These are phyloP conservation scores for Halcyon chelicuti DNA, from an alignment of 2,797 vertebrate genomes.

Conservation along the genomic window DNA sequence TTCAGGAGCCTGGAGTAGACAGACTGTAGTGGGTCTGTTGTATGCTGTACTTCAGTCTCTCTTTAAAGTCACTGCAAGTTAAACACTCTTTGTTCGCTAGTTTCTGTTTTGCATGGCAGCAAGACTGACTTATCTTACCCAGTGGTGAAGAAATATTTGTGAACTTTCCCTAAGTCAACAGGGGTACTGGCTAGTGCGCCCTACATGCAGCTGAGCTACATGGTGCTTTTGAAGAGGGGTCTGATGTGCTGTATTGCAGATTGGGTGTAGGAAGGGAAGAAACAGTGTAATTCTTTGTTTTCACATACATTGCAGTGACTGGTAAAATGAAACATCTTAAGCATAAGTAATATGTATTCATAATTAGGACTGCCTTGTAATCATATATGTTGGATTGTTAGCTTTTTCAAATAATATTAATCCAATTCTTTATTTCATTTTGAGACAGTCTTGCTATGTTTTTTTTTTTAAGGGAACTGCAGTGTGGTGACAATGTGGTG, in stretches of 20 bases:
- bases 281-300: not conserved
- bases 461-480: not conserved
- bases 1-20: not conserved
- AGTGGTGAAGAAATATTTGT: conserved; percentile 57
- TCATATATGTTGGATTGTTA: not conserved
- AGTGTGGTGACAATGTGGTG: not conserved
- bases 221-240: not conserved
- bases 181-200: not conserved
- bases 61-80: not conserved
- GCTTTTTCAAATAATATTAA: not conserved
- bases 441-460: not conserved
- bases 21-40: not conserved
- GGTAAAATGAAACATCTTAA: not conserved
- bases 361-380: not conserved
- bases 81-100: conserved; percentile 46
- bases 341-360: not conserved
- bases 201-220: not conserved
- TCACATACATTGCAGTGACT: not conserved
- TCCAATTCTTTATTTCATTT: not conserved
- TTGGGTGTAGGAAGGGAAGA: not conserved
- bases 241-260: not conserved
- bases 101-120: not conserved
- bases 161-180: conserved; percentile 53
- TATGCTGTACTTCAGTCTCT: not conserved
- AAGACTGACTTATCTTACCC: not conserved